Evolutionary conservation across 2,797 vertebrate species (phyloP).

Genomic region (Enteromius mattozi): DNA sequence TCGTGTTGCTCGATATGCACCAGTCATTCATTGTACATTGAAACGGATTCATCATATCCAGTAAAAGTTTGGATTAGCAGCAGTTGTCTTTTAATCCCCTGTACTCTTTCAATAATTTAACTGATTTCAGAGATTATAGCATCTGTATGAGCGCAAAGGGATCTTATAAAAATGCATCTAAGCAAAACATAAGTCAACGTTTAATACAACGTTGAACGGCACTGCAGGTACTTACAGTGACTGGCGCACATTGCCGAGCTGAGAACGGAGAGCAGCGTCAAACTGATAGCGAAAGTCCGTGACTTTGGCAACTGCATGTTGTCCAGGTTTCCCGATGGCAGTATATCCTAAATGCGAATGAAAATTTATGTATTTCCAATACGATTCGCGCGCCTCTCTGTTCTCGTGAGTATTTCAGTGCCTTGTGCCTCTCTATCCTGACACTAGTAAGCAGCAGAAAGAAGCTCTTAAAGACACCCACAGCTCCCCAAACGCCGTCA

Average conservation of each 20-base stretch:
- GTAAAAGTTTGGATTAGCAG: slow-evolving; percentile 26
- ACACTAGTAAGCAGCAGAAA: slow-evolving; percentile 54
- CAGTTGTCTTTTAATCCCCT: not conserved
- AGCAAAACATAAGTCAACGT: slow-evolving; percentile 20
- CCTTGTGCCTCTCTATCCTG: slow-evolving; percentile 49
- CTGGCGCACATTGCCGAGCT: slow-evolving; percentile 73
- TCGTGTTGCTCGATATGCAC: not conserved
- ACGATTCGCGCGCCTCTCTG: slow-evolving; percentile 9
- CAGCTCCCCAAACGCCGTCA: slow-evolving; percentile 59
- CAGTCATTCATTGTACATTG: not conserved
- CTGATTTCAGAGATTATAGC: not conserved
- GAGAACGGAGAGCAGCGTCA: slow-evolving; percentile 67
- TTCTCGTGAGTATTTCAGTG: slow-evolving; percentile 46
- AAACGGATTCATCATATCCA: not conserved
- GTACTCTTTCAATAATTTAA: not conserved
- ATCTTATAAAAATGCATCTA: not conserved
- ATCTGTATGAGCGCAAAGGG: not conserved
- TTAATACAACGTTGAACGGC: not conserved
- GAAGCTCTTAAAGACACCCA: slow-evolving; percentile 66
- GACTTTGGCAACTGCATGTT: slow-evolving; percentile 72
- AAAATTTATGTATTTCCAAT: slow-evolving; percentile 55
- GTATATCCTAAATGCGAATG: slow-evolving; percentile 60
- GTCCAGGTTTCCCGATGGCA: slow-evolving; percentile 53
- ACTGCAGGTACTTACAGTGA: slow-evolving; percentile 74
- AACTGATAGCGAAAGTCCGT: slow-evolving; percentile 59